Conservation (phyloP, 2,113 vertebrate species). For the Coptodon rendalli region DNA sequence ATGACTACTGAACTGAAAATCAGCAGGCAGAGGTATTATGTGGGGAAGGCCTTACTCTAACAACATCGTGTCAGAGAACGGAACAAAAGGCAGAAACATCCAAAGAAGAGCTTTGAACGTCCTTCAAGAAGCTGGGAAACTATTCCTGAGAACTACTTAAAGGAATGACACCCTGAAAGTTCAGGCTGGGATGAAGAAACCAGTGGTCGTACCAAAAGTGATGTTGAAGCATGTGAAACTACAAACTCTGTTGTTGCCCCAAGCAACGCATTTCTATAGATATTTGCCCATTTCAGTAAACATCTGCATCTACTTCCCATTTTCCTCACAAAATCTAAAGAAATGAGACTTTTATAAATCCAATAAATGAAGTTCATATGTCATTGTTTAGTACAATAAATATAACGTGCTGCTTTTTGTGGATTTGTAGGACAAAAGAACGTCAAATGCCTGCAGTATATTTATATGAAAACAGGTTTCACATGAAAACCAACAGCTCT, state of each 20-base stretch:
- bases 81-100: not conserved
- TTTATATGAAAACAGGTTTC: constrained; percentile 33
- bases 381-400: not conserved
- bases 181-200: not conserved
- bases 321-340: not conserved
- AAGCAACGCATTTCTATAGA: not conserved
- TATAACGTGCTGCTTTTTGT: not conserved
- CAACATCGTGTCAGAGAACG: not conserved
- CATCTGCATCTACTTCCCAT: not conserved
- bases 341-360: not conserved
- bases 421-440: not conserved
- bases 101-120: not conserved
- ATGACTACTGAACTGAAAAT: not conserved
- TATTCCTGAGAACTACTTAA: not conserved
- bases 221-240: not conserved
- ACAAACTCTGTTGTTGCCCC: not conserved
- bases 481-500: constrained; percentile 28
- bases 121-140: not conserved
- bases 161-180: not conserved
- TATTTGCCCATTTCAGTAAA: not conserved
- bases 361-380: not conserved
- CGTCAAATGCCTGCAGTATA: not conserved
- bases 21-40: not conserved
- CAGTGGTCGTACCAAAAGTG: not conserved
- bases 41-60: not conserved